These are phyloP conservation scores for Thumatha senex DNA, from an alignment of 2,888 invertebrate genomes.

Conservation along the genomic window DNA sequence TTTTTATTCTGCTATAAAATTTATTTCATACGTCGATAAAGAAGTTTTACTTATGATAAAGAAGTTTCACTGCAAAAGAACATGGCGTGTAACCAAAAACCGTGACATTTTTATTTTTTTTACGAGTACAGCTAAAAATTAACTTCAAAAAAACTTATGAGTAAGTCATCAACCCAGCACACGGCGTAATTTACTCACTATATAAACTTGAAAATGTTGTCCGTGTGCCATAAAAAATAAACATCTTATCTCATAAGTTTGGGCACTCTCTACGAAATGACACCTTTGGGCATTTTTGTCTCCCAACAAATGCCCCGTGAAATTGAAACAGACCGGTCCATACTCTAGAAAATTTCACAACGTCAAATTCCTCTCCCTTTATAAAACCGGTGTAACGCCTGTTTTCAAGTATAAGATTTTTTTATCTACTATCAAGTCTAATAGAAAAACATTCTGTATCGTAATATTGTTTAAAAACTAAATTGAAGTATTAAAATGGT, in stretches of 20 bases:
- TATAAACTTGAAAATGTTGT: slow-evolving; percentile 43
- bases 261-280: slow-evolving; percentile 72
- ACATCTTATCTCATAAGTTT: slow-evolving; percentile 68
- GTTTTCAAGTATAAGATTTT: slow-evolving; percentile 1
- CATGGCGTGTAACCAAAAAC: too few relatives aligned
- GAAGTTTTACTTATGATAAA: too few relatives aligned
- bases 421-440: too few relatives aligned
- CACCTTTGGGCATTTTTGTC: slow-evolving; percentile 78
- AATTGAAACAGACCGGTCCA: slow-evolving; percentile 77
- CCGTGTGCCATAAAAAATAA: slow-evolving; percentile 59
- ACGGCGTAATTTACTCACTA: slow-evolving; percentile 38
- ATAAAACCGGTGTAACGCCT: slow-evolving; percentile 42
- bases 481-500: too few relatives aligned
- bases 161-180: slow-evolving; percentile 24
- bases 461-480: too few relatives aligned
- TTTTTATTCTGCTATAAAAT: too few relatives aligned
- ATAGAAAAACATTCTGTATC: too few relatives aligned
- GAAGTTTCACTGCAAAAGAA: too few relatives aligned
- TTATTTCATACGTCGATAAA: too few relatives aligned
- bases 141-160: slow-evolving; percentile 14
- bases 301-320: slow-evolving; percentile 80
- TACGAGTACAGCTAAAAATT: too few relatives aligned
- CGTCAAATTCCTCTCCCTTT: slow-evolving; percentile 52
- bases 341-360: slow-evolving; percentile 59
- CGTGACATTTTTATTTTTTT: too few relatives aligned